These are phyloP conservation scores for Megathymus violae DNA, from an alignment of 1,140 invertebrate genomes.

Conservation along the genomic window DNA sequence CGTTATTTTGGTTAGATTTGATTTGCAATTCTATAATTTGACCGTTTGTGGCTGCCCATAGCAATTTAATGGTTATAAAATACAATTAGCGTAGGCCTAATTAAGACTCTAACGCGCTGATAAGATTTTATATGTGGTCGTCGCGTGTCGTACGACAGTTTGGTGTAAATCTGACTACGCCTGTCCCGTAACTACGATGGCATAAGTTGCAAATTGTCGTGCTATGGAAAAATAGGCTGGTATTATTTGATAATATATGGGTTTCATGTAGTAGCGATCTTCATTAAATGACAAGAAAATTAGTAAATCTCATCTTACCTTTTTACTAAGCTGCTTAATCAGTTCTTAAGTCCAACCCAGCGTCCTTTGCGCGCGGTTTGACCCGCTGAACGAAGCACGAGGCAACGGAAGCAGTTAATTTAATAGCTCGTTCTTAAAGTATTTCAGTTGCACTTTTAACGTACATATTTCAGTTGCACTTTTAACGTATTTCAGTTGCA, in stretches of 20 bases:
- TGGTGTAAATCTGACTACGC: conserved; percentile 48
- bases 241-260: neutral
- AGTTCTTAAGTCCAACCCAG: too few species aligned
- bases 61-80: conserved; percentile 55
- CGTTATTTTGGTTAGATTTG: neutral
- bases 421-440: too few species aligned
- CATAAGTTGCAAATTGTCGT: conserved; percentile 32
- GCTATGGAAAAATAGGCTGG: conserved; percentile 6
- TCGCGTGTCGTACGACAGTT: conserved; percentile 62
- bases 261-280: neutral
- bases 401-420: too few species aligned
- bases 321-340: too few species aligned
- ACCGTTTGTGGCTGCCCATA: conserved; percentile 34
- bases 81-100: conserved; percentile 70
- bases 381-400: too few species aligned
- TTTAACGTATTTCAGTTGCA: too few species aligned
- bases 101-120: conserved; percentile 63
- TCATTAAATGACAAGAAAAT: conserved; percentile 10
- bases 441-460: too few species aligned
- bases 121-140: conserved; percentile 62
- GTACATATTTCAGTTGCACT: too few species aligned
- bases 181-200: conserved; percentile 22
- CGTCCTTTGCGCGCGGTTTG: too few species aligned
- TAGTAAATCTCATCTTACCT: conserved; percentile 4
- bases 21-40: conserved; percentile 28